Conservation (phyloP, 2,797 vertebrate species). For the Sebastes itinus region DNA sequence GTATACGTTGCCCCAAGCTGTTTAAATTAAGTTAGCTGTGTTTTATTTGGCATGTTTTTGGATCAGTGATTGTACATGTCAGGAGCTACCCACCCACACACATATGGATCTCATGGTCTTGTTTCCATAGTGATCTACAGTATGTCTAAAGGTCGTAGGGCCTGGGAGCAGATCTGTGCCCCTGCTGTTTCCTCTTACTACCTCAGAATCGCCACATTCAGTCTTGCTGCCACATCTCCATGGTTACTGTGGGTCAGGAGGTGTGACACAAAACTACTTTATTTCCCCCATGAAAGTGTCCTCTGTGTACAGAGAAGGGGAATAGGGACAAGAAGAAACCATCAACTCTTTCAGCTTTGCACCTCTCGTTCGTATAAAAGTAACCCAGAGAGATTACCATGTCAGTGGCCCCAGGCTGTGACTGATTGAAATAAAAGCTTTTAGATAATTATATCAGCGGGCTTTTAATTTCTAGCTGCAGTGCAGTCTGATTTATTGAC, state of each 20-base stretch:
- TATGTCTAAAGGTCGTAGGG: conserved; percentile 25
- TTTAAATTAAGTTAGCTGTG: neutral
- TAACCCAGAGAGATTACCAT: conserved; percentile 1
- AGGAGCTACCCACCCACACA: neutral
- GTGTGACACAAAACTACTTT: conserved; percentile 51
- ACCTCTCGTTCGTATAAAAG: conserved; percentile 28
- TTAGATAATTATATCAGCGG: conserved; percentile 46
- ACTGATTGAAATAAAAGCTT: conserved; percentile 49
- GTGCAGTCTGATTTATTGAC: conserved; percentile 45
- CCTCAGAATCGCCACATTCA: conserved; percentile 57
- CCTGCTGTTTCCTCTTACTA: conserved; percentile 55
- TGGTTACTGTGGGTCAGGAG: conserved; percentile 64
- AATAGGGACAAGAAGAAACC: conserved; percentile 34
- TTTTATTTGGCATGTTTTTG: neutral
- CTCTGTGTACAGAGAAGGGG: conserved; percentile 39
- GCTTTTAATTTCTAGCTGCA: conserved; percentile 51
- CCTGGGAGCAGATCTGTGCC: conserved; percentile 40
- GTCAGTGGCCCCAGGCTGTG: conserved; percentile 4
- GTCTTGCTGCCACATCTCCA: conserved; percentile 56
- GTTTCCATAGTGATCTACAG: conserved; percentile 47
- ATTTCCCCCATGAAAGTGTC: conserved; percentile 46
- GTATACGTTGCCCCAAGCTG: neutral
- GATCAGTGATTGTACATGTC: neutral
- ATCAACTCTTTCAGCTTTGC: conserved; percentile 30
- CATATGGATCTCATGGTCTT: neutral